Percentiles rank a stretch among this genome's conserved stretches.
phyloP scores from a whole-genome alignment of 2,113 vertebrate species.

The Hippocampus mohnikei region DNA sequence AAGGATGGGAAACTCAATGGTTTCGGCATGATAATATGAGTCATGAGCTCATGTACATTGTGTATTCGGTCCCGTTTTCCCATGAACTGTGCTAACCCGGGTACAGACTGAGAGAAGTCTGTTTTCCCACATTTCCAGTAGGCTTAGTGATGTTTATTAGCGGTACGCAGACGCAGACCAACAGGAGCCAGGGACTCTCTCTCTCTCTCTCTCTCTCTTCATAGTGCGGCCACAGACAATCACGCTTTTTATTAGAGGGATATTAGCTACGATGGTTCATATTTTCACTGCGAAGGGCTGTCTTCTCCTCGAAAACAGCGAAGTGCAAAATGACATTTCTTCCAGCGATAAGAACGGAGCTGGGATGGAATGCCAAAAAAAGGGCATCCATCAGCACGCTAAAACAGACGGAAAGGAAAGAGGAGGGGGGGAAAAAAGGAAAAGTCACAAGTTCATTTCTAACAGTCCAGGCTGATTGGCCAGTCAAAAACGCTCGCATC shows the following conservation, averaged over 20 bases:
- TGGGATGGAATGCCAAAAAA: slow-evolving; percentile 29
- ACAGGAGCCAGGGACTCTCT: slow-evolving; percentile 69
- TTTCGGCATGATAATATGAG: slow-evolving; percentile 11
- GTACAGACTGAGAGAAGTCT: slow-evolving; percentile 56
- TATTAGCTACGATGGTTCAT: neutral
- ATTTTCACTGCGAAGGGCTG: neutral
- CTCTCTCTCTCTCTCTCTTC: neutral
- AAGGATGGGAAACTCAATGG: slow-evolving; percentile 29
- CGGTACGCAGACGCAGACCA: slow-evolving; percentile 70
- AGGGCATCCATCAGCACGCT: slow-evolving; percentile 32
- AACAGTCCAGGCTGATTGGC: slow-evolving; percentile 24
- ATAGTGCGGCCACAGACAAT: slow-evolving; percentile 11
- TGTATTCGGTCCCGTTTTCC: slow-evolving; percentile 62
- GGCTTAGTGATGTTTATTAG: slow-evolving; percentile 73
- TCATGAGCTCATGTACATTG: slow-evolving; percentile 1
- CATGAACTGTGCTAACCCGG: slow-evolving; percentile 70
- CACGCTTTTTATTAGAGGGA: neutral
- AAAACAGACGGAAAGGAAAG: slow-evolving; percentile 34
- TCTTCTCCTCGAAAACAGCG: slow-evolving; percentile 1
- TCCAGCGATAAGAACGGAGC: slow-evolving; percentile 19
- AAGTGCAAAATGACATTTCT: neutral
- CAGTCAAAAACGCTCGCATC: slow-evolving; percentile 7
- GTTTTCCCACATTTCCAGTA: slow-evolving; percentile 68
- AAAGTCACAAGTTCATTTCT: slow-evolving; percentile 29
- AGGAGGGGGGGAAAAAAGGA: neutral